Evolutionary conservation across 1,140 invertebrate genomes (phyloP), one percentile per base, ranked within the genome.

Genomic region (Drosophila simulans): DNA sequence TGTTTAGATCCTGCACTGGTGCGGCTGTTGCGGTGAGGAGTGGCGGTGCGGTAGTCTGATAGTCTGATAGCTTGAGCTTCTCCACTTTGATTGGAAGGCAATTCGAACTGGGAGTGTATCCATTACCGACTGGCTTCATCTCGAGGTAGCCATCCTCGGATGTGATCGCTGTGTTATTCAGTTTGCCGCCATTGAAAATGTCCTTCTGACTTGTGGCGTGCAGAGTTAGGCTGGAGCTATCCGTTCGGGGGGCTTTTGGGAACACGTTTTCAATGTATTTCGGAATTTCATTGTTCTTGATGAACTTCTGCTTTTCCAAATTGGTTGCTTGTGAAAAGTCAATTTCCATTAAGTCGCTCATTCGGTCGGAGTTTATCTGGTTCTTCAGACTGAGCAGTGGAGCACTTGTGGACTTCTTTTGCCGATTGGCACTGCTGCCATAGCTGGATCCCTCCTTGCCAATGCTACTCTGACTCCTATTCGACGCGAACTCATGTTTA

Each of bases 321-420:
- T 48, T 59, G 0, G 70, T 53, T 15, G 58, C 64, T 78, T 93
- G 93, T 1, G 94, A 95, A 82, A 97, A 97, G 91, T 97, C 96
- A 57, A 97, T 94, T 92, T 96, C 96, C 95, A 97, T 96, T 45
- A 96, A 93, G 92, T 97, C 95, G 56, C 95, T 95, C 93, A 95
- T 95, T 0, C 94, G 94, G 59, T 95, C 95, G 15, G 93, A 93
- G n/a, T 94, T 95, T 72, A 94, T 94, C 68, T 94, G 94, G 45
- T 94, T 94, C 89, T 94, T 94, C 54, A 93, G 93, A 37, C 92
- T 92, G 54, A 95, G 90, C 8, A 95, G 69, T 17, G 95, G 95
- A 1, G 95, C 94, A 62, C 94, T 95, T 17, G 92, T 94, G 40
- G 93, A 95, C 84, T 94, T 94, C 15, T 92, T 92, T 54, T 80